phyloP scores from a whole-genome alignment of 2,113 vertebrate genomes.

The Grammomys surdaster region DNA sequence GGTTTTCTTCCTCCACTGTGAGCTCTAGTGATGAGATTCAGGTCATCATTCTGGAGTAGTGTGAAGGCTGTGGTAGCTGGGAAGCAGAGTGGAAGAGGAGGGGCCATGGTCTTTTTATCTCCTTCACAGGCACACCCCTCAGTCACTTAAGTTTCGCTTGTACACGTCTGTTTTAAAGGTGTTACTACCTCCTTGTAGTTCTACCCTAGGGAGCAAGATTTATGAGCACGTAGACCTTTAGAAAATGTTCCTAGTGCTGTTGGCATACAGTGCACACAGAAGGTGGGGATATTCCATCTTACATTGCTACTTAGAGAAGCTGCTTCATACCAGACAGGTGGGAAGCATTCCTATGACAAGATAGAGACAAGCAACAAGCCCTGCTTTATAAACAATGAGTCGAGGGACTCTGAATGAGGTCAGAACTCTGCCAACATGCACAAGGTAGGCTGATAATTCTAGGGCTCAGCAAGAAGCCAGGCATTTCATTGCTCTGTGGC shows the following conservation, averaged over 20 bases:
- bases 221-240: not conserved
- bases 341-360: fast-evolving
- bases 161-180: not conserved
- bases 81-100: not conserved
- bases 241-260: not conserved
- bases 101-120: not conserved
- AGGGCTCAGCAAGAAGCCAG: not conserved
- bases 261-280: not conserved
- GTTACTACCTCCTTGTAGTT: not conserved
- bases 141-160: not conserved
- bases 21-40: not conserved
- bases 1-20: not conserved
- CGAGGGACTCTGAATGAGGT: not conserved
- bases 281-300: not conserved
- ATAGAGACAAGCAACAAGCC: fast-evolving
- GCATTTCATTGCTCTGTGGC: fast-evolving
- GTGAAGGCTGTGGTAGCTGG: fast-evolving
- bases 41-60: not conserved
- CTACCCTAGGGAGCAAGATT: not conserved
- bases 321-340: not conserved
- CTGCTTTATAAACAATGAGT: not conserved
- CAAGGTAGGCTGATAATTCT: not conserved
- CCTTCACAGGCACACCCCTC: not conserved
- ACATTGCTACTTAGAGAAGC: fast-evolving
- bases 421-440: too few species aligned